Conservation (phyloP, 2,113 vertebrate species). For the Hippocampus comes region DNA sequence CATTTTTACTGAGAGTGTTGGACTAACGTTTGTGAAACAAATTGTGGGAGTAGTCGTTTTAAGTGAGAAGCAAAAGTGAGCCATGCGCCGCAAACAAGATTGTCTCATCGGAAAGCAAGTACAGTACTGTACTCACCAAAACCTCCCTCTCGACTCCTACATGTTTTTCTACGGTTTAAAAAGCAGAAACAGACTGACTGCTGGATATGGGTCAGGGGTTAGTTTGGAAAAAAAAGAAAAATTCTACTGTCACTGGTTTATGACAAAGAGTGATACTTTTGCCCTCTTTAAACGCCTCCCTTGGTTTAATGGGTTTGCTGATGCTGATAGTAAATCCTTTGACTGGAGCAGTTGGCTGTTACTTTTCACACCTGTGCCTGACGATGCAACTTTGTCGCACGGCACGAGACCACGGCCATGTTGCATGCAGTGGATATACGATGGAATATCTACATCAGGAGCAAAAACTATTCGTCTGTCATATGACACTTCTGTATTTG, state of each 20-base stretch:
- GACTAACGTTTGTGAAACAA: too few relatives aligned
- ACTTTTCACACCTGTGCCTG: slow-evolving; percentile 25
- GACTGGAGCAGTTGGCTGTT: slow-evolving; percentile 21
- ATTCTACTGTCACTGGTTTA: not conserved
- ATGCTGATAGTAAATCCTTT: not conserved
- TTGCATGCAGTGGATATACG: not conserved
- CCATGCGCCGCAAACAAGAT: slow-evolving; percentile 27
- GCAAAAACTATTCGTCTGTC: not conserved
- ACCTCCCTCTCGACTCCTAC: not conserved
- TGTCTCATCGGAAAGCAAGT: slow-evolving; percentile 50
- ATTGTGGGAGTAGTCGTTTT: too few relatives aligned
- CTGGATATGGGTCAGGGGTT: not conserved
- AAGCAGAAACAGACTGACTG: slow-evolving; percentile 11
- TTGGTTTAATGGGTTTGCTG: not conserved
- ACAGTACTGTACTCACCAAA: slow-evolving; percentile 39
- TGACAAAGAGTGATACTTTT: not conserved
- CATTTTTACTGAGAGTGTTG: too few relatives aligned
- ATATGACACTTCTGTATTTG: slow-evolving; percentile 5
- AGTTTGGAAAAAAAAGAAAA: not conserved
- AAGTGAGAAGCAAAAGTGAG: slow-evolving; percentile 2
- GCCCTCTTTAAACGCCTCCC: not conserved
- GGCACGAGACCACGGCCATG: not conserved
- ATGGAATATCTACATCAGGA: not conserved
- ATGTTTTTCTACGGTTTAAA: slow-evolving; percentile 22
- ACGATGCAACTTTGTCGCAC: not conserved